These are phyloP conservation scores for Nothobranchius furzeri DNA, from an alignment of 2,113 vertebrate species.

Conservation along the genomic window DNA sequence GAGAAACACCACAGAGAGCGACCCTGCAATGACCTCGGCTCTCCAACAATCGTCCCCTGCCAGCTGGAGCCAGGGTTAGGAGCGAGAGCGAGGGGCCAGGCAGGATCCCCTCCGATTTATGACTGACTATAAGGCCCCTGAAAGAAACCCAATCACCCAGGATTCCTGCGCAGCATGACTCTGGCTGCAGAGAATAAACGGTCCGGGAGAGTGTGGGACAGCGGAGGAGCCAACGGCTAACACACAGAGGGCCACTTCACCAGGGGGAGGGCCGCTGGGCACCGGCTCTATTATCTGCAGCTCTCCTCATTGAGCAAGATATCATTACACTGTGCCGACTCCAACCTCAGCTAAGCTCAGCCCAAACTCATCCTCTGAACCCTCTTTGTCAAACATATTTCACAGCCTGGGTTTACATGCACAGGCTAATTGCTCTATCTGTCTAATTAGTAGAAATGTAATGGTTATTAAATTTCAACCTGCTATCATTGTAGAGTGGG, in stretches of 20 bases:
- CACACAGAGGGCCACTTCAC: slow-evolving; percentile 69
- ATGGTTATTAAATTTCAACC: slow-evolving; percentile 76
- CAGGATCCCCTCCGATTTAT: slow-evolving; percentile 80
- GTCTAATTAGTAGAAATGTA: slow-evolving; percentile 78
- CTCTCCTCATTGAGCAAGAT: slow-evolving; percentile 70
- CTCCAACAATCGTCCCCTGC: slow-evolving; percentile 75
- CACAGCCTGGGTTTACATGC: slow-evolving; percentile 68
- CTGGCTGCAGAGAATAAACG: slow-evolving; percentile 74
- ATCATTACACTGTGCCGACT: slow-evolving; percentile 69
- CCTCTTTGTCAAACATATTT: slow-evolving; percentile 64
- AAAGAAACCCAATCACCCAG: slow-evolving; percentile 82
- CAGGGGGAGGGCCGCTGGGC: slow-evolving; percentile 68
- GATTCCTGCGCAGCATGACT: slow-evolving; percentile 81
- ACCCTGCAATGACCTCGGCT: slow-evolving; percentile 79
- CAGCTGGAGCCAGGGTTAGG: slow-evolving; percentile 81
- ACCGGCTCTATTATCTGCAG: slow-evolving; percentile 67
- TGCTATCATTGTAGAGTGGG: slow-evolving; percentile 71
- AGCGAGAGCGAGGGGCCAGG: slow-evolving; percentile 75
- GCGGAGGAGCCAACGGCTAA: slow-evolving; percentile 51
- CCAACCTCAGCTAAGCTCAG: slow-evolving; percentile 42
- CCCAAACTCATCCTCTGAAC: slow-evolving; percentile 66
- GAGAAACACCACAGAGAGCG: slow-evolving; percentile 75
- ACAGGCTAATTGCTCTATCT: slow-evolving; percentile 72
- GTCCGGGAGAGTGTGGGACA: slow-evolving; percentile 71
- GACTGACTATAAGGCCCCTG: slow-evolving; percentile 78